Evolutionary conservation across 2,888 invertebrate species (phyloP).

Genomic region (Ectemnius lituratus): DNA sequence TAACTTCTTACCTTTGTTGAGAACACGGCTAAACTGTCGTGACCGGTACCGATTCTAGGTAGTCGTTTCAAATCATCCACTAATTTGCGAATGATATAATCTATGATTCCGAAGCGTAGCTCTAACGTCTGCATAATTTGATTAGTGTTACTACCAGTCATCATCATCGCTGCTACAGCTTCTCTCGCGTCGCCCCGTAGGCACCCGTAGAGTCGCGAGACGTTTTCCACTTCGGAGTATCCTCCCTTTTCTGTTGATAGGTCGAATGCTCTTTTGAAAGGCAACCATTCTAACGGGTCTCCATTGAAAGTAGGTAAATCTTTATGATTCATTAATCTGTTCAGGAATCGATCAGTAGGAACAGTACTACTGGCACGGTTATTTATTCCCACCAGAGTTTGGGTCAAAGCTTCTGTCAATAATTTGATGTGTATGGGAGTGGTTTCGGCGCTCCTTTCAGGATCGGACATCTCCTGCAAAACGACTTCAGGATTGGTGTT

Average conservation of each 20-base stretch:
- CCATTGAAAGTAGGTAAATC: too few species aligned
- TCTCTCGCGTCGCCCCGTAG: background rate
- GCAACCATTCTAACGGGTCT: too few species aligned
- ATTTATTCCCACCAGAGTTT: too few species aligned
- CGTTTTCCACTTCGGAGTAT: slow-evolving; percentile 1
- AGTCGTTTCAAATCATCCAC: background rate
- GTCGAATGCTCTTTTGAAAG: background rate
- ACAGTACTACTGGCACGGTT: too few species aligned
- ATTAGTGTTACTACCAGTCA: background rate
- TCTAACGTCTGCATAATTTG: background rate
- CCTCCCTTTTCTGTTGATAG: background rate
- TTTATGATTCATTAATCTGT: too few species aligned
- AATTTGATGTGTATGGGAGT: background rate
- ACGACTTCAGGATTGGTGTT: too few species aligned
- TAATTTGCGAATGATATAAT: background rate
- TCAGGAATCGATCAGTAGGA: background rate
- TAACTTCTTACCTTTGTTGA: slow-evolving; percentile 2
- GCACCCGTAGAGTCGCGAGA: background rate
- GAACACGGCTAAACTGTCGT: background rate
- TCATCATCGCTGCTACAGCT: slow-evolving; percentile 1
- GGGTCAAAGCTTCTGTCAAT: too few species aligned
- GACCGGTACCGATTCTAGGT: background rate
- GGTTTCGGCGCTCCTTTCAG: background rate
- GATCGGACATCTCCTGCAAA: too few species aligned
- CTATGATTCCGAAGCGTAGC: background rate